phyloP scores from a whole-genome alignment of 2,888 invertebrate species.

The Tridacna crocea region DNA sequence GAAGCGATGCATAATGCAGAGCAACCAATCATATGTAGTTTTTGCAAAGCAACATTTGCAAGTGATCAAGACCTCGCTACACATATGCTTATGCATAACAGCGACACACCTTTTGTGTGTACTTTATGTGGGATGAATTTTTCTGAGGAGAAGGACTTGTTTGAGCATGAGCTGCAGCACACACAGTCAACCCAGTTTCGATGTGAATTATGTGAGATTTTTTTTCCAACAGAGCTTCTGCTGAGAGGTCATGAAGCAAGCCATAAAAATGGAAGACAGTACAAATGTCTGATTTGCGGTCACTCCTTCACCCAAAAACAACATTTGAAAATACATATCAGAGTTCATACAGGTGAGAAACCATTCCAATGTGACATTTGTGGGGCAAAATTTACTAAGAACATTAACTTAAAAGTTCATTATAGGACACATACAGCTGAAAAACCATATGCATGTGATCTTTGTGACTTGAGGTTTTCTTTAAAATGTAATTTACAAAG shows the following conservation, averaged over 20 bases:
- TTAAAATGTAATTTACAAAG: slow-evolving; percentile 22
- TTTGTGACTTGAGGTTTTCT: slow-evolving; percentile 10
- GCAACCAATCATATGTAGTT: slow-evolving; percentile 1
- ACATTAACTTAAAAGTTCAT: slow-evolving; percentile 24
- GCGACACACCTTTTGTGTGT: background rate
- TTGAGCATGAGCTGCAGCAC: background rate
- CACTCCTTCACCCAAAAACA: slow-evolving; percentile 18
- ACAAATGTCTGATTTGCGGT: slow-evolving; percentile 15
- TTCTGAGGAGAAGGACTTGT: background rate
- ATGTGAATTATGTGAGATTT: slow-evolving; percentile 13
- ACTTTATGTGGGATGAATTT: slow-evolving; percentile 2
- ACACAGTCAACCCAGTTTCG: background rate
- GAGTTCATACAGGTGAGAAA: slow-evolving; percentile 16
- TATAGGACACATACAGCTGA: slow-evolving; percentile 15
- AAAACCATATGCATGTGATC: slow-evolving; percentile 1
- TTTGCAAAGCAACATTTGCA: background rate
- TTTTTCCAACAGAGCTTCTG: background rate
- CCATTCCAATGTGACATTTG: slow-evolving; percentile 20
- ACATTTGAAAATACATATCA: slow-evolving; percentile 22
- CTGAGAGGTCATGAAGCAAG: background rate
- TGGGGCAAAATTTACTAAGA: slow-evolving; percentile 10
- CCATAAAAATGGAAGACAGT: slow-evolving; percentile 22
- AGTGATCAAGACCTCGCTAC: background rate
- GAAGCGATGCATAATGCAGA: background rate
- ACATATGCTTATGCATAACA: slow-evolving; percentile 5